Conservation (phyloP, 2,113 vertebrate species). For the Odocoileus virginianus region DNA sequence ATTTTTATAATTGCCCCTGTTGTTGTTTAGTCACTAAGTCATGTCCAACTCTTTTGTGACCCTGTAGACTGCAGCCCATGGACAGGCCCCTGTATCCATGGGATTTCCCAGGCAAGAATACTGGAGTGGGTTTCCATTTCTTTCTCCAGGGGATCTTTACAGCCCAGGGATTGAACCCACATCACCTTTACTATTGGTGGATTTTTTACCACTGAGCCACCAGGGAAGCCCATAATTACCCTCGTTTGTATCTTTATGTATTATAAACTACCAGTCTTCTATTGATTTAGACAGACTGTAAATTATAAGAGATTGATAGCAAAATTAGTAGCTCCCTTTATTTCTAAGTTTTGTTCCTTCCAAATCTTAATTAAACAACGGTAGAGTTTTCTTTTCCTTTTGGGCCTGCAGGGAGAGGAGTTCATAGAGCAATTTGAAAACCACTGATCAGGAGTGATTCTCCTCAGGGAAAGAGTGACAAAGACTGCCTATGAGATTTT, state of each 20-base stretch:
- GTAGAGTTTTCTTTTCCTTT: not conserved
- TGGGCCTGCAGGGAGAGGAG: not conserved
- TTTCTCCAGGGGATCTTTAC: not conserved
- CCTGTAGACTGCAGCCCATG: not conserved
- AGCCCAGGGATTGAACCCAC: not conserved
- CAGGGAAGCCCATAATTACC: not conserved
- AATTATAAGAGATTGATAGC: not conserved
- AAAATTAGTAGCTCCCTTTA: not conserved
- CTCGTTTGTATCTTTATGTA: not conserved
- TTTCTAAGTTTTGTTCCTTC: not conserved
- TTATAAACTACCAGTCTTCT: not conserved
- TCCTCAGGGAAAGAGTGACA: not conserved
- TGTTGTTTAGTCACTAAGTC: not conserved
- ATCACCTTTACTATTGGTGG: not conserved
- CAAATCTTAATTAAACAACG: not conserved
- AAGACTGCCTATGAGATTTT: not conserved
- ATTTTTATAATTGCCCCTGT: not conserved
- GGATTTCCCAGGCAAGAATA: not conserved
- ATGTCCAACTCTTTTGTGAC: not conserved
- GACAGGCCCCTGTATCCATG: not conserved
- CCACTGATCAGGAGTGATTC: not conserved
- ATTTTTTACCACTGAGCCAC: not conserved
- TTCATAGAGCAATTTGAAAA: not conserved
- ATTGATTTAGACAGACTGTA: not conserved
- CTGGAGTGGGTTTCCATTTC: not conserved